Conservation (phyloP, 1,140 invertebrate species). For the Heliconius melpomene region DNA sequence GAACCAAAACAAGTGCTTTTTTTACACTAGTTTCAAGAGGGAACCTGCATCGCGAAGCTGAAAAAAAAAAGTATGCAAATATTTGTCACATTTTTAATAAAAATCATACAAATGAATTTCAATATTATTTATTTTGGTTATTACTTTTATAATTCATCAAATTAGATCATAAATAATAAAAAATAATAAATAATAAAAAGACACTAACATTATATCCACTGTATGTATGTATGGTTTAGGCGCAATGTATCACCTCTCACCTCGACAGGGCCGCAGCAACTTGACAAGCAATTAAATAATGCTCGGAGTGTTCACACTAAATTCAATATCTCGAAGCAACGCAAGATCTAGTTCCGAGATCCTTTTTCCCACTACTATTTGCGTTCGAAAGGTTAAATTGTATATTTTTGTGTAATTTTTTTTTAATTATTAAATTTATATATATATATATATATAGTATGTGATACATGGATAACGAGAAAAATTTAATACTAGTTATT, state of each 20-base stretch:
- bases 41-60: too few species aligned
- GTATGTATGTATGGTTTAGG: neutral
- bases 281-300: constrained; percentile 79
- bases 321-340: constrained; percentile 72
- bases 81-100: too few species aligned
- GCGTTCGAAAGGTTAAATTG: neutral
- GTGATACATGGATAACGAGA: too few species aligned
- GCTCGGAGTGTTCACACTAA: constrained; percentile 74
- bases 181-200: neutral
- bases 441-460: too few species aligned
- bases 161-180: neutral
- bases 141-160: too few species aligned
- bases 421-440: neutral
- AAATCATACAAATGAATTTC: too few species aligned
- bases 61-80: too few species aligned
- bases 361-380: constrained; percentile 39
- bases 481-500: too few species aligned
- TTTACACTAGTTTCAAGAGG: too few species aligned
- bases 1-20: too few species aligned
- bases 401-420: neutral
- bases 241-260: constrained; percentile 61
- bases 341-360: constrained; percentile 49
- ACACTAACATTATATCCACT: neutral
- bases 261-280: constrained; percentile 50
- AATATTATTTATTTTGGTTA: too few species aligned